Evolutionary conservation across 2,113 vertebrate species (phyloP).

Genomic region (Gopherus flavomarginatus): DNA sequence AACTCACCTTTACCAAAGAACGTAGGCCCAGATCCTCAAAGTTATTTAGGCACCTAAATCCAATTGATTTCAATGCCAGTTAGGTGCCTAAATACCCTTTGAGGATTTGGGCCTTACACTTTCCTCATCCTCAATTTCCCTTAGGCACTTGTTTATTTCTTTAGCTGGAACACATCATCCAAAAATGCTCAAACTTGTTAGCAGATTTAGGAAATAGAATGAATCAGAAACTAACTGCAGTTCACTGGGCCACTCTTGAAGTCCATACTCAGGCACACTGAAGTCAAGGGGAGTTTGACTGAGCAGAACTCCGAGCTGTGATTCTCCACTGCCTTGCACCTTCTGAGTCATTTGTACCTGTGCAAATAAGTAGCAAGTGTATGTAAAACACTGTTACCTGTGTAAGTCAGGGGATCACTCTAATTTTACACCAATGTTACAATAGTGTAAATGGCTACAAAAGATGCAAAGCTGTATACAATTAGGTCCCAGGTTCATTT

Average conservation of each 20-base stretch:
- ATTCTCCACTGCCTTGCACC: not conserved
- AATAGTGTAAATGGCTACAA: not conserved
- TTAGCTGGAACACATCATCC: not conserved
- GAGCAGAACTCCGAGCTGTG: not conserved
- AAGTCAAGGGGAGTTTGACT: not conserved
- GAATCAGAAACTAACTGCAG: conserved; percentile 9
- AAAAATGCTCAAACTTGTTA: conserved; percentile 64
- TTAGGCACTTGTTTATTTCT: conserved; percentile 44
- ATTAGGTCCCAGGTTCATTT: fast-evolving
- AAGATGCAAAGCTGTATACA: not conserved
- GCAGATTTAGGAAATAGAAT: conserved; percentile 22
- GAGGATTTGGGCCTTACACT: not conserved
- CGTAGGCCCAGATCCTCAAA: not conserved
- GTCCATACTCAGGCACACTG: not conserved
- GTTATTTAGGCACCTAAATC: not conserved
- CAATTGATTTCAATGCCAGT: not conserved
- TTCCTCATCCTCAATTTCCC: conserved; percentile 41
- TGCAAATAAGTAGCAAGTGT: not conserved
- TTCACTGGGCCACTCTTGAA: not conserved
- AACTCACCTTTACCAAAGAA: conserved; percentile 32
- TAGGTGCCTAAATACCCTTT: not conserved
- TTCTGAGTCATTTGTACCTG: not conserved
- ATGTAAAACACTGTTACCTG: fast-evolving
- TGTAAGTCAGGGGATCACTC: not conserved
- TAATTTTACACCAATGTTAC: not conserved